Evolutionary conservation across 2,113 vertebrate species (phyloP).

Genomic region (Lasiurus cinereus): DNA sequence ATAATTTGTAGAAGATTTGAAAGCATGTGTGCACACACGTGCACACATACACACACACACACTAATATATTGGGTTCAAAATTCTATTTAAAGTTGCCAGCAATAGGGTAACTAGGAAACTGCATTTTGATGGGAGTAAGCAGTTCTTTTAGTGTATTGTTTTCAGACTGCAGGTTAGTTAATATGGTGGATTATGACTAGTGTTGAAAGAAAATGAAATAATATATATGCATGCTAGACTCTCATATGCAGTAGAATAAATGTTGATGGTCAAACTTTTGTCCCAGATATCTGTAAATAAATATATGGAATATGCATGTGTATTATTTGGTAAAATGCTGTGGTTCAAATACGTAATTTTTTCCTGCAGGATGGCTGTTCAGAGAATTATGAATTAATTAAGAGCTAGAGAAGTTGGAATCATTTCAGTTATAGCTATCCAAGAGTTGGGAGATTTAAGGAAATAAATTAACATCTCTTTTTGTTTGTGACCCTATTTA

Average conservation of each 20-base stretch:
- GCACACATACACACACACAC: background rate
- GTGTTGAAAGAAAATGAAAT: slow-evolving; percentile 23
- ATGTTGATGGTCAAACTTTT: slow-evolving; percentile 4
- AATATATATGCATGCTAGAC: background rate
- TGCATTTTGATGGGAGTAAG: background rate
- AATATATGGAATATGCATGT: background rate
- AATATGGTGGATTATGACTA: background rate
- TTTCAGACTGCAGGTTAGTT: slow-evolving; percentile 33
- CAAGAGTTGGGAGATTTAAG: slow-evolving; percentile 7
- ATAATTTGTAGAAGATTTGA: background rate
- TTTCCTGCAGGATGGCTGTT: background rate
- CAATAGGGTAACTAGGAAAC: background rate
- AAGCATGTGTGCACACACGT: background rate
- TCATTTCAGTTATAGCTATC: background rate
- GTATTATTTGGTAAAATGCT: background rate
- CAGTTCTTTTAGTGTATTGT: background rate
- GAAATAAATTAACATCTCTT: background rate
- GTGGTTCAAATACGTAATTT: slow-evolving; percentile 1
- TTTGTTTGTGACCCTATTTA: slow-evolving; percentile 4
- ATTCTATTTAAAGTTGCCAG: slow-evolving; percentile 15
- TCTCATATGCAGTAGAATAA: background rate
- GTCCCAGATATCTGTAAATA: background rate
- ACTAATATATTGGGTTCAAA: background rate
- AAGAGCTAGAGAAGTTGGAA: background rate
- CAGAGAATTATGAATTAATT: slow-evolving; percentile 22